phyloP scores from a whole-genome alignment of 2,797 vertebrate genomes.

The Pipistrellus pygmaeus region DNA sequence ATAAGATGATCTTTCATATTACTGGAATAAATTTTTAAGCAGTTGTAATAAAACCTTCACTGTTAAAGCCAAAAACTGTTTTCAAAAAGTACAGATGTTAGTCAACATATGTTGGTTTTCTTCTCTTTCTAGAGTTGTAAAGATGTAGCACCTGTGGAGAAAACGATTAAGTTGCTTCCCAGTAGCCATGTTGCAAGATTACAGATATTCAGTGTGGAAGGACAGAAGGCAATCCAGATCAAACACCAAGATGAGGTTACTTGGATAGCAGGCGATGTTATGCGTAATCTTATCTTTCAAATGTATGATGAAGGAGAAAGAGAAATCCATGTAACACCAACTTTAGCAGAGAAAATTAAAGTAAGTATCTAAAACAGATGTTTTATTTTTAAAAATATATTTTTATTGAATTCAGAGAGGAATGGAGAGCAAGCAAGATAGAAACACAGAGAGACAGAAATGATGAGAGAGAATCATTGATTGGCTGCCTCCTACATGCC shows the following conservation, averaged over 20 bases:
- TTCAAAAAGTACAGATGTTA: background rate
- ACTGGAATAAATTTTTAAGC: conserved; percentile 14
- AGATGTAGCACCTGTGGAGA: conserved; percentile 88
- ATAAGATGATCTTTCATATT: background rate
- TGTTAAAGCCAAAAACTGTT: background rate
- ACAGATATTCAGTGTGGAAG: conserved; percentile 89
- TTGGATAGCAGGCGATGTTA: conserved; percentile 91
- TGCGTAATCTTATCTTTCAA: conserved; percentile 92
- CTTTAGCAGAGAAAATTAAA: conserved; percentile 92
- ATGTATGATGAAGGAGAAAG: conserved; percentile 94
- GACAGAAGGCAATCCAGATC: conserved; percentile 90
- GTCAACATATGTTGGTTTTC: conserved; percentile 31
- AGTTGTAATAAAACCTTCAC: background rate
- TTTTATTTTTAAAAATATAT: background rate
- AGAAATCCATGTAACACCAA: conserved; percentile 88
- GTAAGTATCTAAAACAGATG: conserved; percentile 87
- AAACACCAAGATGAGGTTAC: conserved; percentile 92
- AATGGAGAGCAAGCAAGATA: too few relatives aligned
- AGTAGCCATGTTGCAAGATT: conserved; percentile 90
- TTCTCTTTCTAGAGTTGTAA: conserved; percentile 88
- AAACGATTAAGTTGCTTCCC: conserved; percentile 91
- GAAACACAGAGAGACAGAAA: too few relatives aligned
- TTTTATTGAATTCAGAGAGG: too few relatives aligned
- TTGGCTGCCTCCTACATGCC: too few relatives aligned
- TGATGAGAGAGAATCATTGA: too few relatives aligned